Conservation (phyloP, 2,888 invertebrate species). For the Andrena hattorfiana region DNA sequence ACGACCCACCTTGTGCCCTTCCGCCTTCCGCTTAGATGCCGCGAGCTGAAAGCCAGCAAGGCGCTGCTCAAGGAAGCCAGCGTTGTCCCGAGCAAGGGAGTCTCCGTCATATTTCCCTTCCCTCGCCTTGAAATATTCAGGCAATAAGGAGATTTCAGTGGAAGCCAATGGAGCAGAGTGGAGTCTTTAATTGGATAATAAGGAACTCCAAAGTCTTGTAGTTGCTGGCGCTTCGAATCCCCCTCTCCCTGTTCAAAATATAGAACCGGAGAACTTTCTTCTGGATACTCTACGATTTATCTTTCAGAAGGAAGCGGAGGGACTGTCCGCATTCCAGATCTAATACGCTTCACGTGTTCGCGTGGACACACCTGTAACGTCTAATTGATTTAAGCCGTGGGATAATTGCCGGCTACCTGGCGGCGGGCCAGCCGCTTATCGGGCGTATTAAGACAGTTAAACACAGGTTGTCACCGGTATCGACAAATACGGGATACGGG, state of each 20-base stretch:
- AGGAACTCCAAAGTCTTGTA: too few relatives aligned
- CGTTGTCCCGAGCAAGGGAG: constrained; percentile 8
- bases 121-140: background rate
- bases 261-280: background rate
- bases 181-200: background rate
- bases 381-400: constrained; percentile 39
- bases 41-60: constrained; percentile 34
- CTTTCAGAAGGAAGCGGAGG: background rate
- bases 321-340: background rate
- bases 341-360: background rate
- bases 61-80: background rate
- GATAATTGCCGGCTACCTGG: constrained; percentile 33
- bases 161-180: background rate
- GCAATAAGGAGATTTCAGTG: background rate
- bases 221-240: too few relatives aligned
- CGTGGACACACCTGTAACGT: constrained; percentile 15
- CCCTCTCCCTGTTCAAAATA: background rate
- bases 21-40: constrained; percentile 53
- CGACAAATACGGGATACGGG: constrained; percentile 33
- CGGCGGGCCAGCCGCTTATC: constrained; percentile 14
- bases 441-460: constrained; percentile 50
- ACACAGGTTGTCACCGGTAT: constrained; percentile 44
- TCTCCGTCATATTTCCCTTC: background rate
- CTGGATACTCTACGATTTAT: background rate
- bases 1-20: constrained; percentile 68